These are phyloP conservation scores for Drosophila bifasciata DNA, from an alignment of 1,140 invertebrate genomes.

Conservation along the genomic window DNA sequence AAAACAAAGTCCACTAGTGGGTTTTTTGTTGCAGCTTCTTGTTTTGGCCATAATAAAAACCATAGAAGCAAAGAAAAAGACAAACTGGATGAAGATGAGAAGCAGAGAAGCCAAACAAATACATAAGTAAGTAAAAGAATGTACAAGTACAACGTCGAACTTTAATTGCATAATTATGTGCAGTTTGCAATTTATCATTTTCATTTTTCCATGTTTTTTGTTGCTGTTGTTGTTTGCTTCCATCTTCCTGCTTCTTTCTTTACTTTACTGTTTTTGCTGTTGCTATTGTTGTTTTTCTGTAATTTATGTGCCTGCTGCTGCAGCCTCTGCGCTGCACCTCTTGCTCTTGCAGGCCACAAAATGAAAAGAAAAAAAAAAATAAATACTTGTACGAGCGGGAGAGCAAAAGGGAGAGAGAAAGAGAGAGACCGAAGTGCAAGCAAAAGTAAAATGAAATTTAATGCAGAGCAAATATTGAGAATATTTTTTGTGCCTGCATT, in stretches of 20 bases:
- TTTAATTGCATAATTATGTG: slow-evolving; percentile 84
- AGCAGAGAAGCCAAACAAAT: no score
- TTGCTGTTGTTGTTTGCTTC: slow-evolving; percentile 29
- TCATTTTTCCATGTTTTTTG: slow-evolving; percentile 80
- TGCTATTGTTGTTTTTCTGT: slow-evolving; percentile 50
- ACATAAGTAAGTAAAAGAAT: slow-evolving; percentile 22
- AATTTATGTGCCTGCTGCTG: slow-evolving; percentile 68
- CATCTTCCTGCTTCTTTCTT: slow-evolving; percentile 33
- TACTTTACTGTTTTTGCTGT: slow-evolving; percentile 29
- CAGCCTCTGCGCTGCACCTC: slow-evolving; percentile 18
- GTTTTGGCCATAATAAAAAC: slow-evolving; percentile 38
- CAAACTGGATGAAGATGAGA: not conserved
- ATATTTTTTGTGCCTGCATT: slow-evolving; percentile 16
- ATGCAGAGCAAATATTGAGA: slow-evolving; percentile 59
- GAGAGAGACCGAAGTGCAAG: slow-evolving; percentile 3
- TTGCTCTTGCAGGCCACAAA: not conserved
- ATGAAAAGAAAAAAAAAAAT: slow-evolving; percentile 7
- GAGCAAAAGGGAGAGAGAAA: not conserved
- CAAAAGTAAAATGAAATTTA: slow-evolving; percentile 47
- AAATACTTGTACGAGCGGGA: not conserved
- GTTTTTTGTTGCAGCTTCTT: slow-evolving; percentile 35
- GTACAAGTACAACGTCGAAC: slow-evolving; percentile 75
- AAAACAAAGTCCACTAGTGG: slow-evolving; percentile 32
- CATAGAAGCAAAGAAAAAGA: not conserved
- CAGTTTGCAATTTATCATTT: slow-evolving; percentile 84